Percentiles rank a stretch among this genome's conserved stretches.
These are phyloP conservation scores for Hoplias malabaricus DNA, from an alignment of 2,113 vertebrate species.

Conservation along the genomic window DNA sequence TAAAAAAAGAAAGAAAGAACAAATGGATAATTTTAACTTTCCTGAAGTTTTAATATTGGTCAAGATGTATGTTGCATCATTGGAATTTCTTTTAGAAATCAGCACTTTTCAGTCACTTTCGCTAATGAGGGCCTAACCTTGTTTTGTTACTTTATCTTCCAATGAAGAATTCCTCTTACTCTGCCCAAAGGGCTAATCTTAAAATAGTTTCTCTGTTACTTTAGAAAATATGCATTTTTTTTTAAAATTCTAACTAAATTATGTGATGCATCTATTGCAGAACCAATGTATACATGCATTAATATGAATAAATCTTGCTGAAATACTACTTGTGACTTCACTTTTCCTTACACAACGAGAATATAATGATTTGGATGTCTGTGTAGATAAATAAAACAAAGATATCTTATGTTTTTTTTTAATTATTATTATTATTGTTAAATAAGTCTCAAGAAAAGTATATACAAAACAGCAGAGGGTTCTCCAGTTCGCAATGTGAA, in stretches of 20 bases:
- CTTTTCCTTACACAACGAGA: no score
- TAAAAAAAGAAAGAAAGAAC: background rate
- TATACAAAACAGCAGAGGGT: conserved; percentile 51
- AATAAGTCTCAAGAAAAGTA: conserved; percentile 55
- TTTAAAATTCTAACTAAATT: background rate
- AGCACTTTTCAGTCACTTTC: background rate
- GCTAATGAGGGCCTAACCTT: background rate
- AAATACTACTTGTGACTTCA: no score
- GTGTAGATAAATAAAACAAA: background rate
- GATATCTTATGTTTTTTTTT: background rate
- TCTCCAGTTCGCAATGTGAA: conserved; percentile 12
- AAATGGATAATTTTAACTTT: no score
- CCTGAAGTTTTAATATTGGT: background rate
- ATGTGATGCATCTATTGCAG: background rate
- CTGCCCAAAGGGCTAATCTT: conserved; percentile 28
- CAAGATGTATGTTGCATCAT: background rate
- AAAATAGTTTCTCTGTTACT: background rate
- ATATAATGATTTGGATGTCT: background rate
- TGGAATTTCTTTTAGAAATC: conserved; percentile 10
- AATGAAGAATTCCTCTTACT: conserved; percentile 27
- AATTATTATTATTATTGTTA: conserved; percentile 63
- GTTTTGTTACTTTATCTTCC: conserved; percentile 36
- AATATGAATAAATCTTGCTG: no score
- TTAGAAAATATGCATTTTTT: background rate
- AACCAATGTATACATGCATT: no score